Conservation (phyloP, 2,797 vertebrate species). For the Rhincodon typus region DNA sequence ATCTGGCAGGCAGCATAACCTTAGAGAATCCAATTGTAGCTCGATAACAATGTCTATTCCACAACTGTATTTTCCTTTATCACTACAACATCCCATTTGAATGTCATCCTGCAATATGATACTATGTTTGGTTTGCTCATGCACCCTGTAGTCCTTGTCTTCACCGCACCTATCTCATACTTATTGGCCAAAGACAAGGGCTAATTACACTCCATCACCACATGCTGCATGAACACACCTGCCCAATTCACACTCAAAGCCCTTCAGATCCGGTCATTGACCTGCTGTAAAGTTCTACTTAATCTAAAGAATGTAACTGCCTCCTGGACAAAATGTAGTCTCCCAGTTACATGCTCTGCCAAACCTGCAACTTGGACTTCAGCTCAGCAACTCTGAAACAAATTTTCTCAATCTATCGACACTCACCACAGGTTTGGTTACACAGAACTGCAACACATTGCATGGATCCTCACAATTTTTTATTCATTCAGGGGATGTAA, state of each 20-base stretch:
- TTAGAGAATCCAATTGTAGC: too few relatives aligned
- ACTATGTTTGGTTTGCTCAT: neutral
- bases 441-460: neutral
- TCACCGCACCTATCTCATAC: neutral
- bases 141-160: neutral
- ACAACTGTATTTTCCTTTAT: neutral
- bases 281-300: neutral
- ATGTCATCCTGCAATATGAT: neutral
- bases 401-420: neutral
- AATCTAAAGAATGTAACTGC: neutral
- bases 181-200: neutral
- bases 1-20: too few relatives aligned
- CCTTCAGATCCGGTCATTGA: neutral
- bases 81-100: neutral
- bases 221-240: neutral
- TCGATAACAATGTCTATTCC: too few relatives aligned
- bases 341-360: neutral
- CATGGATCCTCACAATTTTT: neutral
- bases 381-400: neutral
- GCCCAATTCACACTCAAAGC: neutral
- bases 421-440: neutral
- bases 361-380: neutral
- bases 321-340: neutral
- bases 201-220: neutral
- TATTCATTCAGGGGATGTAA: too few relatives aligned